phyloP scores from a whole-genome alignment of 37 sponge, comb jelly and placozoan species.

The Diacarnus erythraeanus region DNA sequence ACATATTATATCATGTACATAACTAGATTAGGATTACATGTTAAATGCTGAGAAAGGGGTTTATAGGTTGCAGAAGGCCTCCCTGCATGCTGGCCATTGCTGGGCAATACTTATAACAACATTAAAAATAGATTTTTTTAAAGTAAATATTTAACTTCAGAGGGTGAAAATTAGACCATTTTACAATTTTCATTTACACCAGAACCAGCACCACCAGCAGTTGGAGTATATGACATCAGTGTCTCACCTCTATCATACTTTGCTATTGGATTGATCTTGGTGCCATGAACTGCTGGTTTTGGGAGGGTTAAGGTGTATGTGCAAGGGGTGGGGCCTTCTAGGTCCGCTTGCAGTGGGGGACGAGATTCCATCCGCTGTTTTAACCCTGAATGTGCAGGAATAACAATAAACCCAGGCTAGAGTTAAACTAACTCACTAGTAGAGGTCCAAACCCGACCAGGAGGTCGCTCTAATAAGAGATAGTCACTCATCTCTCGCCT shows the following conservation, averaged over 20 bases:
- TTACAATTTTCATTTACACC: too few species aligned
- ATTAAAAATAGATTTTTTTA: too few species aligned
- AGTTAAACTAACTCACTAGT: constrained; percentile 22
- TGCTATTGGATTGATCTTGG: constrained; percentile 22
- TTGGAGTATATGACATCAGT: not conserved
- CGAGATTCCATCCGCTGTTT: constrained; percentile 44
- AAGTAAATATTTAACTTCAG: too few species aligned
- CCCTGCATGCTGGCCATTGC: too few species aligned
- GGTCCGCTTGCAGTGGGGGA: constrained; percentile 31
- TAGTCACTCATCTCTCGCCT: constrained; percentile 1
- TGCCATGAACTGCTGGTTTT: not conserved
- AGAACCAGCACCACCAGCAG: not conserved
- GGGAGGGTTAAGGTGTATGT: constrained; percentile 32
- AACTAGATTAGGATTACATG: too few species aligned
- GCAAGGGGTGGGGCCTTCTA: constrained; percentile 54
- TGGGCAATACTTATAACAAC: too few species aligned
- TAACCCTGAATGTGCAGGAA: too few species aligned
- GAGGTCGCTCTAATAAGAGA: constrained; percentile 27
- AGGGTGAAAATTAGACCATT: too few species aligned
- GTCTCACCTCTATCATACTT: constrained; percentile 7
- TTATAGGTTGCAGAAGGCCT: too few species aligned
- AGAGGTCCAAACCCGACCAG: not conserved
- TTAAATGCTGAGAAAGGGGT: too few species aligned
- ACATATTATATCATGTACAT: too few species aligned
- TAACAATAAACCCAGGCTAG: too few species aligned